A percentile compares a stretch with the other conserved stretches of the same genome.
Evolutionary conservation across 2,797 vertebrate species (phyloP).

Genomic region (Poeciliopsis gracilis): DNA sequence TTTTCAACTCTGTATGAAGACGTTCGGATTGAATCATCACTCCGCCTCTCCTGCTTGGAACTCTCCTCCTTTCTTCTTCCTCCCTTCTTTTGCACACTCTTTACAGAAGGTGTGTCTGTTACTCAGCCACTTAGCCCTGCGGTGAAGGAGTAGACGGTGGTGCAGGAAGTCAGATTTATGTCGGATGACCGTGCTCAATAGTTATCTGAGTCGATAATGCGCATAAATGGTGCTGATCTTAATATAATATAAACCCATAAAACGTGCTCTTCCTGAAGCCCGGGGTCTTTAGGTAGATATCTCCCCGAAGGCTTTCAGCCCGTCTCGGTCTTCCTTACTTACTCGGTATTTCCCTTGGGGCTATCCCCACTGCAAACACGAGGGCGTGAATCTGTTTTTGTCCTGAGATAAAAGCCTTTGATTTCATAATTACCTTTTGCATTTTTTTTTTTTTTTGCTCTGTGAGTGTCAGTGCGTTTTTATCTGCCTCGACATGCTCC

Average conservation of each 20-base stretch:
- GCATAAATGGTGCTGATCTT: no score
- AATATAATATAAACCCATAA: no score
- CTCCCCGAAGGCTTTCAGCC: slow-evolving; percentile 21
- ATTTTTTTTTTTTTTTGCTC: slow-evolving; percentile 3
- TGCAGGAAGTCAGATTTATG: background rate
- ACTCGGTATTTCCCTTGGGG: slow-evolving; percentile 6
- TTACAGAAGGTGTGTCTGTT: slow-evolving; percentile 74
- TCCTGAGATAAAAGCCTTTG: slow-evolving; percentile 22
- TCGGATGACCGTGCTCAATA: background rate
- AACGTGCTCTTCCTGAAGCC: background rate
- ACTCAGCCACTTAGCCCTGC: slow-evolving; percentile 40
- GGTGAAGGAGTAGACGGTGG: background rate
- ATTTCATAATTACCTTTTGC: slow-evolving; percentile 18
- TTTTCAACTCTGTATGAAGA: no score
- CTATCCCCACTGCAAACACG: slow-evolving; percentile 1
- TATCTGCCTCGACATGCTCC: slow-evolving; percentile 65
- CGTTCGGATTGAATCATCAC: background rate
- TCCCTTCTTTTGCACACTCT: slow-evolving; percentile 47
- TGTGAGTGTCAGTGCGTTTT: slow-evolving; percentile 13
- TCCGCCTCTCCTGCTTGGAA: background rate
- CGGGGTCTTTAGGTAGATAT: slow-evolving; percentile 18
- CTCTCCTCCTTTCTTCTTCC: slow-evolving; percentile 18
- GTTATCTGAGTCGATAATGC: background rate
- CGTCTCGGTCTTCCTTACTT: slow-evolving; percentile 30
- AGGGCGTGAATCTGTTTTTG: slow-evolving; percentile 29